Conservation (phyloP, 2,113 vertebrate species). For the Megaceryle maxima region DNA sequence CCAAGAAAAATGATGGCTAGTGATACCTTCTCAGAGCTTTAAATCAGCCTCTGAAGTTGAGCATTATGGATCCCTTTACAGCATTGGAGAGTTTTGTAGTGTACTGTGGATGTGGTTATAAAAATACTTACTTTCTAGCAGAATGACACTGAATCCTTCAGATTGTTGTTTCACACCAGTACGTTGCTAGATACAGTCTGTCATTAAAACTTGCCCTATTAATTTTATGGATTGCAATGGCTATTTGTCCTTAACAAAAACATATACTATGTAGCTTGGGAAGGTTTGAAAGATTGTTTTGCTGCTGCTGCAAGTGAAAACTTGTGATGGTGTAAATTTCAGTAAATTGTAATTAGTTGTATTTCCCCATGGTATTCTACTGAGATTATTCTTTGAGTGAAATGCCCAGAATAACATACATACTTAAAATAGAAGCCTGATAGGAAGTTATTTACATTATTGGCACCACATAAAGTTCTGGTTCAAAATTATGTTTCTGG, state of each 20-base stretch:
- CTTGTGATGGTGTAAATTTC: background rate
- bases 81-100: conserved; percentile 11
- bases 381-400: background rate
- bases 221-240: background rate
- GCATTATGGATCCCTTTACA: conserved; percentile 26
- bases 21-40: background rate
- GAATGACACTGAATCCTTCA: background rate
- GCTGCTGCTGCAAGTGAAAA: background rate
- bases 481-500: background rate
- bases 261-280: background rate
- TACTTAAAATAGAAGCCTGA: background rate
- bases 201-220: background rate
- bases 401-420: background rate
- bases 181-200: background rate
- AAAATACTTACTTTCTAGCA: conserved; percentile 46
- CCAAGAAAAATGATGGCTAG: conserved; percentile 9
- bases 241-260: background rate
- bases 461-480: background rate
- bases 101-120: conserved; percentile 43
- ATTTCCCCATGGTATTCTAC: background rate
- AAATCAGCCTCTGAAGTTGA: conserved; percentile 23
- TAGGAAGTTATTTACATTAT: background rate
- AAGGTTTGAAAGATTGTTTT: background rate
- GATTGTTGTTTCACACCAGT: background rate
- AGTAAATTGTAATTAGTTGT: background rate